A percentile compares a stretch with the other conserved stretches of the same genome.
These are phyloP conservation scores for Planiliza haematocheilus DNA, from an alignment of 2,113 vertebrate species.

Conservation along the genomic window DNA sequence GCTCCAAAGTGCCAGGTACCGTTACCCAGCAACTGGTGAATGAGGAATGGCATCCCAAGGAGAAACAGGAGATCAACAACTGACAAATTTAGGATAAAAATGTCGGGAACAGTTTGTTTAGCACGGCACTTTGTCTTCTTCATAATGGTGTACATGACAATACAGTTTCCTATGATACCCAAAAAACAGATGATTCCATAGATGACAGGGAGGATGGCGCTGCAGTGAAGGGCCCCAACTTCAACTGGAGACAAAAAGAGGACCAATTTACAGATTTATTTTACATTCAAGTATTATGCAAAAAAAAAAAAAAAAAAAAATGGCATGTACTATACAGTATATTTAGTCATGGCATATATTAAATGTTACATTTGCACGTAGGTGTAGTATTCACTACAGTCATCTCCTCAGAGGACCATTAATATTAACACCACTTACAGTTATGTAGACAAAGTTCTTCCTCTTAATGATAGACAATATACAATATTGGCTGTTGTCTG, in stretches of 20 bases:
- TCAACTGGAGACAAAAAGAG: conserved; percentile 53
- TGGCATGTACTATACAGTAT: too few species aligned
- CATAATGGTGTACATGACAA: conserved; percentile 88
- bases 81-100: conserved; percentile 90
- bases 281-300: too few species aligned
- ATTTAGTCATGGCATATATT: too few species aligned
- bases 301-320: too few species aligned
- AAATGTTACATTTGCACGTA: too few species aligned
- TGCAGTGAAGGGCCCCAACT: conserved; percentile 71
- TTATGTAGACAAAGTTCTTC: too few species aligned
- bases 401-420: too few species aligned
- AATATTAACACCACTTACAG: too few species aligned
- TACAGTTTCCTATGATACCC: conserved; percentile 87
- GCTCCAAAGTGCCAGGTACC: conserved; percentile 89
- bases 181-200: conserved; percentile 89
- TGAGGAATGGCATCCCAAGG: conserved; percentile 90
- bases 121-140: conserved; percentile 86
- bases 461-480: too few species aligned
- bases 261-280: background rate
- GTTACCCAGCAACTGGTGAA: conserved; percentile 89
- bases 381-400: too few species aligned
- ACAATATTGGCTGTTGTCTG: too few species aligned
- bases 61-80: conserved; percentile 89
- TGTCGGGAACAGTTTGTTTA: conserved; percentile 88
- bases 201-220: conserved; percentile 85